phyloP scores from a whole-genome alignment of 2,113 vertebrate species.

The Lagopus muta region DNA sequence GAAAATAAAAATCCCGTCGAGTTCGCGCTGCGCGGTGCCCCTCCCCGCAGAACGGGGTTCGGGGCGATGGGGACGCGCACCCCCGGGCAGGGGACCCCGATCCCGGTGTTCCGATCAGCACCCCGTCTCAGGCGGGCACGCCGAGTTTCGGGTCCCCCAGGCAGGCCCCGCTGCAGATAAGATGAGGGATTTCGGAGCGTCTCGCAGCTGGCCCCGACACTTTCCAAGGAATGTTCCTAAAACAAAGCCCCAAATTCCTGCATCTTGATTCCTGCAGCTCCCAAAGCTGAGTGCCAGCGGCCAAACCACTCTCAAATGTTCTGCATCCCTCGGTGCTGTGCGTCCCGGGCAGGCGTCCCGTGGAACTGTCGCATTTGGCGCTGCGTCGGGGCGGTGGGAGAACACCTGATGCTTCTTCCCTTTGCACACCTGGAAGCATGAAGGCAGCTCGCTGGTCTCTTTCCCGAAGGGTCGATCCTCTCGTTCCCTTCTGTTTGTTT shows the following conservation, averaged over 20 bases:
- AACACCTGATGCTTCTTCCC: conserved; percentile 7
- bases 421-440: not conserved
- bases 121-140: not conserved
- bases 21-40: not conserved
- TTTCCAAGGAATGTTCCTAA: conserved; percentile 61
- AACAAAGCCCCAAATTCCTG: conserved; percentile 63
- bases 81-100: not conserved
- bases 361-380: not conserved
- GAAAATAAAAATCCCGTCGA: not conserved
- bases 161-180: not conserved
- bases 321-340: not conserved
- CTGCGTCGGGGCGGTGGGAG: not conserved
- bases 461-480: not conserved
- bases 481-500: not conserved
- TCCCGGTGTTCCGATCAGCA: too few species aligned
- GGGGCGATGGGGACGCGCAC: not conserved
- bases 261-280: conserved; percentile 40
- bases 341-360: not conserved
- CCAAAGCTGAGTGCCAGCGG: not conserved
- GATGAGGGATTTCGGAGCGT: not conserved
- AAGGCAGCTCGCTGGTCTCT: not conserved
- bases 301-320: not conserved
- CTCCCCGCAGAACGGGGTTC: not conserved
- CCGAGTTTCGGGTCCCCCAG: not conserved
- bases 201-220: not conserved